phyloP scores from a whole-genome alignment of 2,888 invertebrate species.

The Drosophila robusta region DNA sequence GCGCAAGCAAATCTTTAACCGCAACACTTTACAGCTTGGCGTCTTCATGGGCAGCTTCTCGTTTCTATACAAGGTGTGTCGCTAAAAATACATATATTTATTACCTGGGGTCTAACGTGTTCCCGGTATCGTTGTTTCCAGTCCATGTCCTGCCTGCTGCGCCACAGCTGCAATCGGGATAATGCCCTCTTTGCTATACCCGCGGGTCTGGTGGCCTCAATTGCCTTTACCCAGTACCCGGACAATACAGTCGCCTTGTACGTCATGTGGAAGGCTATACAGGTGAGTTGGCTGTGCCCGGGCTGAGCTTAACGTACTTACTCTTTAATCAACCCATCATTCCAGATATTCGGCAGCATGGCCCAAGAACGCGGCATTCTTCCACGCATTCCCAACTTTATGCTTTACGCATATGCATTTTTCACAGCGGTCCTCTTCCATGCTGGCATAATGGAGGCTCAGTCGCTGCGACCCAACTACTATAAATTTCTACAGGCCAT shows the following conservation, averaged over 20 bases:
- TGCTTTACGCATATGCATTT: constrained; percentile 90
- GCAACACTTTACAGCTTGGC: constrained; percentile 87
- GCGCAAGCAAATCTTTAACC: constrained; percentile 86
- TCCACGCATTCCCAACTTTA: constrained; percentile 90
- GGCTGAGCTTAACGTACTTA: background rate
- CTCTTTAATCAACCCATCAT: background rate
- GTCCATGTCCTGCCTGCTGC: constrained; percentile 88
- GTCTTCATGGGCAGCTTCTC: constrained; percentile 90
- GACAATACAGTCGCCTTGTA: constrained; percentile 93
- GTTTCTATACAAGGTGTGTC: constrained; percentile 88
- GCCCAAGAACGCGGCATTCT: constrained; percentile 89
- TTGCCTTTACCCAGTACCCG: constrained; percentile 90
- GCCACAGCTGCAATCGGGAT: constrained; percentile 88
- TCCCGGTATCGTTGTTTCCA: constrained; percentile 75
- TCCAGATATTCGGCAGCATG: constrained; percentile 89
- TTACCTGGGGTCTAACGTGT: background rate
- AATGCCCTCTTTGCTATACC: constrained; percentile 88
- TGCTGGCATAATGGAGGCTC: constrained; percentile 91
- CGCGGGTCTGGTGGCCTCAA: constrained; percentile 90
- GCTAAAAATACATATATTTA: background rate
- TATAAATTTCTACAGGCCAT: constrained; percentile 91
- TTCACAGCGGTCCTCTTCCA: constrained; percentile 92
- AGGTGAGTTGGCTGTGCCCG: constrained; percentile 86
- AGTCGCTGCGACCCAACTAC: constrained; percentile 91
- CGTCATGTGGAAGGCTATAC: constrained; percentile 92